A percentile compares a stretch with the other conserved stretches of the same genome.
phyloP scores from a whole-genome alignment of 2,113 vertebrate species.

The Semnornis frantzii region DNA sequence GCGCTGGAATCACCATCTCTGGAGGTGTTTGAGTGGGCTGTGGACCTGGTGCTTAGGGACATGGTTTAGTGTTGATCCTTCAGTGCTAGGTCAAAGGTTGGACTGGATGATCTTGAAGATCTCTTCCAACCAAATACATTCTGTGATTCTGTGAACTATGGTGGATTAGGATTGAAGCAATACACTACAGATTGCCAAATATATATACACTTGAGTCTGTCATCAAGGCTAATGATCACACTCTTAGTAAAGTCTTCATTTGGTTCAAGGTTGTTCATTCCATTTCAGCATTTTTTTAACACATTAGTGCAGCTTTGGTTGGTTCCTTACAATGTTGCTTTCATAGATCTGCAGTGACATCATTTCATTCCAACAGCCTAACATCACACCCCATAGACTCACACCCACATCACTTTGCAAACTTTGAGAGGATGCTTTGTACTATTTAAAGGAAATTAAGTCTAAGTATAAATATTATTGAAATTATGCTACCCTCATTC shows the following conservation, averaged over 20 bases:
- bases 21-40: too few relatives aligned
- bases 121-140: too few relatives aligned
- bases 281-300: background rate
- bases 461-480: constrained; percentile 23
- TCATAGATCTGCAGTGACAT: constrained; percentile 40
- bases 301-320: background rate
- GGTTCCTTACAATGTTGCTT: background rate
- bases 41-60: too few relatives aligned
- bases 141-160: too few relatives aligned
- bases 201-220: background rate
- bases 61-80: too few relatives aligned
- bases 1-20: too few relatives aligned
- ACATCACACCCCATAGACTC: constrained; percentile 9
- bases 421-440: constrained; percentile 47
- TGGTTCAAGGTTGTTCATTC: background rate
- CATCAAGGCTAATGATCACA: background rate
- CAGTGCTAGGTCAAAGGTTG: too few relatives aligned
- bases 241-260: background rate
- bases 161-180: background rate
- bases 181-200: background rate
- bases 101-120: too few relatives aligned
- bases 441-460: constrained; percentile 45
- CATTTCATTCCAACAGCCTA: constrained; percentile 40
- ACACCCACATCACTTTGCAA: constrained; percentile 32
- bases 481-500: background rate